phyloP scores from a whole-genome alignment of 2,888 invertebrate species.

The Yponomeuta malinellus region DNA sequence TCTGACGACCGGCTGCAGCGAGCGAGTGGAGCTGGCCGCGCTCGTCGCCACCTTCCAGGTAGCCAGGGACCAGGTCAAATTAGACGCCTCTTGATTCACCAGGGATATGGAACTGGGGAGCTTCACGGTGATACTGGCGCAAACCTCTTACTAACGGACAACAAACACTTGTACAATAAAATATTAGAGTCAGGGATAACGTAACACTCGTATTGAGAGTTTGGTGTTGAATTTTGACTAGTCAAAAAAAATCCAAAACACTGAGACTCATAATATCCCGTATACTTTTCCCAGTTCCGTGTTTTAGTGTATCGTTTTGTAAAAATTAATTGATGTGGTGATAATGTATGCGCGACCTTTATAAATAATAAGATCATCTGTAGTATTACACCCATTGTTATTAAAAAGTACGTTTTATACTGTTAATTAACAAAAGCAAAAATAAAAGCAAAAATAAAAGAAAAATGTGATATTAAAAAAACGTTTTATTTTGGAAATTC shows the following conservation, averaged over 20 bases:
- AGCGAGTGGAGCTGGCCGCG: slow-evolving; percentile 92
- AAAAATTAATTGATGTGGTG: neutral
- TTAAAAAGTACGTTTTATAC: neutral
- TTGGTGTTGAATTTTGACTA: no score
- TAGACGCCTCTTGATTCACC: slow-evolving; percentile 25
- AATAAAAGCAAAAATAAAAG: neutral
- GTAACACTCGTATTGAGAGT: no score
- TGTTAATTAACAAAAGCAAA: neutral
- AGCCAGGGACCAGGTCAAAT: slow-evolving; percentile 76
- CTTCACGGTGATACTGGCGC: neutral
- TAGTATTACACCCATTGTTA: neutral
- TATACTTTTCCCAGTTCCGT: no score
- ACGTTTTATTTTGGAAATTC: neutral
- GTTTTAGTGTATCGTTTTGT: no score
- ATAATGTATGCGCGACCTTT: neutral
- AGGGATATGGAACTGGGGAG: neutral
- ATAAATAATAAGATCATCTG: neutral
- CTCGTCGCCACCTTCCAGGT: slow-evolving; percentile 92
- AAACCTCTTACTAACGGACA: no score
- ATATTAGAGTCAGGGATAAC: no score
- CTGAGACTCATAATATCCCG: no score
- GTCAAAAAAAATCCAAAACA: no score
- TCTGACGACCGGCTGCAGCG: slow-evolving; percentile 89
- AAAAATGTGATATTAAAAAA: neutral
- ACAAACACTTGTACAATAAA: no score